Evolutionary conservation across 2,888 invertebrate species (phyloP).

Genomic region (Melangyna quadrimaculata): DNA sequence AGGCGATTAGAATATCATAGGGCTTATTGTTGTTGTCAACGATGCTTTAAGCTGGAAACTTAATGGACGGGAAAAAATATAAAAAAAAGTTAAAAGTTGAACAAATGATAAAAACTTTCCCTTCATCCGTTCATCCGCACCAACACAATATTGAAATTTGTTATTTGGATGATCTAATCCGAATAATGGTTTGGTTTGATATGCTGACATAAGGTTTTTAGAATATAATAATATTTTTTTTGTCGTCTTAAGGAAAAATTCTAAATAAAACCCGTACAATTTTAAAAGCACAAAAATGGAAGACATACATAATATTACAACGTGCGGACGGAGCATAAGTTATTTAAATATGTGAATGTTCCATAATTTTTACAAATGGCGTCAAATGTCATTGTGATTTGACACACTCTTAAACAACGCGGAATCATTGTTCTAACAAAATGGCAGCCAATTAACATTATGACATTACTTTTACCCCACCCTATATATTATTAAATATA

Average conservation of each 20-base stretch:
- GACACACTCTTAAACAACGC: no score
- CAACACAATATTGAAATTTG: not conserved
- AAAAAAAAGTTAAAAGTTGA: constrained; percentile 19
- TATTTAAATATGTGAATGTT: no score
- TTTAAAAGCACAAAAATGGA: not conserved
- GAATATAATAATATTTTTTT: not conserved
- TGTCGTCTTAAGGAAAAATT: not conserved
- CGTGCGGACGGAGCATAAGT: no score
- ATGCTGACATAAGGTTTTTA: not conserved
- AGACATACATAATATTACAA: no score
- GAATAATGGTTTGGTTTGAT: not conserved
- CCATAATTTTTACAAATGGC: no score
- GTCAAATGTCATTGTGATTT: no score
- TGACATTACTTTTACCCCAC: no score
- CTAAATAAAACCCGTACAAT: not conserved
- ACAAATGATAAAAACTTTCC: not conserved
- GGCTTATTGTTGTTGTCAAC: not conserved
- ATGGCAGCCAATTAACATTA: no score
- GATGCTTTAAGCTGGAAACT: constrained; percentile 10
- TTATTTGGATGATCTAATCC: not conserved
- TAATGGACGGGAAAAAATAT: not conserved
- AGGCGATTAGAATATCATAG: constrained; percentile 47
- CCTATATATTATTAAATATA: not conserved
- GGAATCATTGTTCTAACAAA: no score
- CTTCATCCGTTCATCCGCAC: not conserved